phyloP scores from a whole-genome alignment of 2,113 vertebrate species.

The Pavo muticus region DNA sequence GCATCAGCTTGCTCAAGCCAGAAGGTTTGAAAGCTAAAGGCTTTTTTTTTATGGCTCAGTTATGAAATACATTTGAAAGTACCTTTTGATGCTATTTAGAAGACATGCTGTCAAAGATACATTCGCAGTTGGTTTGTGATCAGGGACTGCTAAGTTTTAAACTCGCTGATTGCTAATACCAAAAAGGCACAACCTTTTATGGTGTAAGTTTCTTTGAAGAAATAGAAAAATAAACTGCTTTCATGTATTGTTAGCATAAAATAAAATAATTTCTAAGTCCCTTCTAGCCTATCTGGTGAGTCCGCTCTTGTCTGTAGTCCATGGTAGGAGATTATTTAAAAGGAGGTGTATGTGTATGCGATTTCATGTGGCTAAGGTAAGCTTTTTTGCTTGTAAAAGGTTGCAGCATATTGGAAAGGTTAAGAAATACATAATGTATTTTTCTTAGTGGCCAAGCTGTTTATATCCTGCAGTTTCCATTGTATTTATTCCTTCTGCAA shows the following conservation, averaged over 20 bases:
- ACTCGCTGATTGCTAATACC: not conserved
- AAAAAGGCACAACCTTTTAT: not conserved
- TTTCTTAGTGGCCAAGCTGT: not conserved
- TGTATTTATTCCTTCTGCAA: slow-evolving; percentile 19
- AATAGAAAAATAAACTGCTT: slow-evolving; percentile 10
- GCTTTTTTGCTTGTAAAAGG: not conserved
- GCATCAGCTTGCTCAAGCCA: not conserved
- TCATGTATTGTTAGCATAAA: not conserved
- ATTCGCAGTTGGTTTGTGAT: not conserved
- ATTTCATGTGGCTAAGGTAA: not conserved
- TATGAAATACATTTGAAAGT: slow-evolving; percentile 32
- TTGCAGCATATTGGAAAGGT: not conserved
- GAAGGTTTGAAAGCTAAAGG: not conserved
- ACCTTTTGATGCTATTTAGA: not conserved
- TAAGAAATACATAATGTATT: slow-evolving; percentile 23
- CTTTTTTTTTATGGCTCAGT: slow-evolving; percentile 3
- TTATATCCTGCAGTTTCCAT: not conserved
- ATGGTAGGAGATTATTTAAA: not conserved
- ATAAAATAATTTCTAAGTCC: not conserved
- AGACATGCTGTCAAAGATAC: not conserved
- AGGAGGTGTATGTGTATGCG: not conserved
- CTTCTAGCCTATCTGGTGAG: not conserved
- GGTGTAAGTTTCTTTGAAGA: not conserved
- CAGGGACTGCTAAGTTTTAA: not conserved
- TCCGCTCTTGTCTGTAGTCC: not conserved